Conservation (phyloP, 2,888 invertebrate genomes). For the Helleia helle region DNA sequence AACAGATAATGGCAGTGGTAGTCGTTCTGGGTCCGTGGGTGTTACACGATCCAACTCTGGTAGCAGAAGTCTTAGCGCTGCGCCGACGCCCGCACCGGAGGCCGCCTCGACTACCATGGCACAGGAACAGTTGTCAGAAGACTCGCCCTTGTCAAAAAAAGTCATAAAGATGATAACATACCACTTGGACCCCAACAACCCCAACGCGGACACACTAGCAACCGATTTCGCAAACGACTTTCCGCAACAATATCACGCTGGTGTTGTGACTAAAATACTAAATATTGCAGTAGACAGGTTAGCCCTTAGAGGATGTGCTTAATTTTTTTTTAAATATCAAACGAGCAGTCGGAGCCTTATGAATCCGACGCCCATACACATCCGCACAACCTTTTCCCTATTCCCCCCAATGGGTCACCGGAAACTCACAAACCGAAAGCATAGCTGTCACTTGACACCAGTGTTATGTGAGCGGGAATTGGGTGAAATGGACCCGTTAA, state of each 20-base stretch:
- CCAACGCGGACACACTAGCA: slow-evolving; percentile 42
- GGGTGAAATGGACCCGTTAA: no score
- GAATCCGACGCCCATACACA: no score
- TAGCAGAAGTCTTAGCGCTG: slow-evolving; percentile 34
- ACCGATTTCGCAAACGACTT: slow-evolving; percentile 42
- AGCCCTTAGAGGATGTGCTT: slow-evolving; percentile 25
- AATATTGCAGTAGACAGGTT: slow-evolving; percentile 54
- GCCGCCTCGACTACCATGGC: slow-evolving; percentile 21
- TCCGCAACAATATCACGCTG: slow-evolving; percentile 45
- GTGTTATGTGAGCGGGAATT: no score
- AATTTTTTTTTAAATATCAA: no score
- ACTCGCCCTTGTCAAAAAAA: no score
- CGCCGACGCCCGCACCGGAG: slow-evolving; percentile 25
- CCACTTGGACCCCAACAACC: slow-evolving; percentile 40
- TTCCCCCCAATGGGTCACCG: no score
- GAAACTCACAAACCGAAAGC: no score
- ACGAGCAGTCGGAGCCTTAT: no score
- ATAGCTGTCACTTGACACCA: no score
- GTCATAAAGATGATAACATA: slow-evolving; percentile 46
- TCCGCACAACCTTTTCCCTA: no score
- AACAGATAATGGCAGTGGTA: slow-evolving; percentile 31
- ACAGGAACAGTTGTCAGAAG: slow-evolving; percentile 44
- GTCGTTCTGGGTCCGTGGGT: slow-evolving; percentile 46
- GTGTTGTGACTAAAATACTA: slow-evolving; percentile 47
- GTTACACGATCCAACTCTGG: slow-evolving; percentile 42